Base-by-base conservation (phyloP, 2,113 vertebrate species). In the Phrynocephalus versicolor region DNA sequence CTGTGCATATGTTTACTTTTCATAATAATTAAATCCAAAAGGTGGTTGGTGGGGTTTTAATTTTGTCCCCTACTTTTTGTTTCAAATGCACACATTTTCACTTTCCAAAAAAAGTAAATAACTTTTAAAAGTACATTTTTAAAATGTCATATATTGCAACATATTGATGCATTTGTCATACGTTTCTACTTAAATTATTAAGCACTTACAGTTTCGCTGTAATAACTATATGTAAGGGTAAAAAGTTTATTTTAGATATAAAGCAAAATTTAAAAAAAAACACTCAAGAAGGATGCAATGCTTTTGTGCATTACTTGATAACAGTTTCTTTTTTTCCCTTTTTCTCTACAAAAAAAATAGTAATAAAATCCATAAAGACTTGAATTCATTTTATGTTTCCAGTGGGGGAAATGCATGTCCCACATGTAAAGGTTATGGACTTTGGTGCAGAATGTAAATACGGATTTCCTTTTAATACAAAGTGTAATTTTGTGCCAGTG, bases 401-500 rank as follows among this genome's bases (percentile, higher is more conserved):
- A 88, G 37, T 88, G 88, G 90, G 89, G 83, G 96, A 96, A 72
- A 96, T 97, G 98, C 98, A 98, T 98, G 98, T 97, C 95, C 70
- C 69, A 95, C 95, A 97, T 94, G 89, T 94, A 94, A 95, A 92
- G 88, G 84, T 93, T 96, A 97, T 96, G 94, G 94, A 95, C 97
- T 97, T 97, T 96, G 96, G 92, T 96, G 95, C 95, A 97, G 96
- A 97, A 96, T 97, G 95, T 98, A 97, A 95, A 97, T 97, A 97
- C 91, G 92, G 92, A 96, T 97, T 97, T 97, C 93, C 96, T 97
- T 97, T 97, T 94, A 96, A 97, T 97, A 96, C 97, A 97, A 97
- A 97, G 96, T 98, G 98, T 98, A 96, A 97, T 97, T 98, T 98
- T 97, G 98, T 99, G 98, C 97, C 97, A 95, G 97, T 98, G 97